Percentiles rank a stretch among this genome's conserved stretches.
These are phyloP conservation scores for Pipistrellus kuhlii DNA, from an alignment of 2,797 vertebrate species.

Conservation along the genomic window DNA sequence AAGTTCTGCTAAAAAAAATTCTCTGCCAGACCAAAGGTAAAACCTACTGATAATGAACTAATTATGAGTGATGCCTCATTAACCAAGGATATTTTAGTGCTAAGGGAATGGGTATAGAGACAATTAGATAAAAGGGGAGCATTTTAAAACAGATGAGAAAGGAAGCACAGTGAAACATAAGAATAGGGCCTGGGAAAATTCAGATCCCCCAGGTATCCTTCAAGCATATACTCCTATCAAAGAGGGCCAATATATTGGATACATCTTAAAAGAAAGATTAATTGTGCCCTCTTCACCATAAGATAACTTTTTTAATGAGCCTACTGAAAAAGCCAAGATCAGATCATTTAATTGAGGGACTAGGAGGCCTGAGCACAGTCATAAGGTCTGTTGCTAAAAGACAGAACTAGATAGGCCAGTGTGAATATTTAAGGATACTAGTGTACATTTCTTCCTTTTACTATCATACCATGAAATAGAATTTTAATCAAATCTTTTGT, in stretches of 20 bases:
- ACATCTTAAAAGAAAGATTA: not conserved
- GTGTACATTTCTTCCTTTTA: not conserved
- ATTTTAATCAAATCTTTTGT: slow-evolving; percentile 28
- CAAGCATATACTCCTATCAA: not conserved
- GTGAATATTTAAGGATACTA: not conserved
- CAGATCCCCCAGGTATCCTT: not conserved
- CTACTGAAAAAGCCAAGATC: not conserved
- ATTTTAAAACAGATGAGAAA: not conserved
- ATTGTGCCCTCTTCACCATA: not conserved
- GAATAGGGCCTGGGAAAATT: not conserved
- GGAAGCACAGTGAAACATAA: not conserved
- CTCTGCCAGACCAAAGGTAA: not conserved
- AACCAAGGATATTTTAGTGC: slow-evolving; percentile 33
- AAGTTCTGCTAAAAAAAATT: not conserved
- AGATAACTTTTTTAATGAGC: not conserved
- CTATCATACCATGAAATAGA: not conserved
- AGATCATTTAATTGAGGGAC: not conserved
- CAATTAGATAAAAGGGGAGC: not conserved
- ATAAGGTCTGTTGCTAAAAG: not conserved
- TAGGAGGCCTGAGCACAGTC: not conserved
- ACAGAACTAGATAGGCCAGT: not conserved
- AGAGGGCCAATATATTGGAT: not conserved
- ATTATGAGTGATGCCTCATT: not conserved
- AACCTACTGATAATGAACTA: not conserved
- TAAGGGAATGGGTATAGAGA: not conserved